Evolutionary conservation across 2,797 vertebrate species (phyloP).

Genomic region (Pseudocheirus occidentalis): DNA sequence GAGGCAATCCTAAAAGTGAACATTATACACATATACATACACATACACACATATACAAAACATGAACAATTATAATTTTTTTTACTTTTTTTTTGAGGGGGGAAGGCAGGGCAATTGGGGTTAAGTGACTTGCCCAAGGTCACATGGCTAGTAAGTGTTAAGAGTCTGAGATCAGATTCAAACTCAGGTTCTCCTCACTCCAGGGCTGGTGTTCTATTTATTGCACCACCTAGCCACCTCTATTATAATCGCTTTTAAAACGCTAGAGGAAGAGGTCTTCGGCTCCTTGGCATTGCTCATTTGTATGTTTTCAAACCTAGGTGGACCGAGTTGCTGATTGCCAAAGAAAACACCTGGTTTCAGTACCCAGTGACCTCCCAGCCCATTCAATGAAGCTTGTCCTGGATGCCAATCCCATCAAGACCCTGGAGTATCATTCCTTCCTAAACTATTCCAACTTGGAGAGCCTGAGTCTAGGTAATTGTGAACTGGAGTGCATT

Average conservation of each 20-base stretch:
- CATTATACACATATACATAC: too few relatives aligned
- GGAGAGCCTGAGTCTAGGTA: constrained; percentile 86
- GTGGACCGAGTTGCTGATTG: constrained; percentile 86
- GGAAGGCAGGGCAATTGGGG: too few relatives aligned
- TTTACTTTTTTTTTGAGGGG: too few relatives aligned
- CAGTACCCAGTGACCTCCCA: constrained; percentile 85
- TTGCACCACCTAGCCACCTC: too few relatives aligned
- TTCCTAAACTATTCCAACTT: constrained; percentile 87
- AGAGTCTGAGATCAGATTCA: too few relatives aligned
- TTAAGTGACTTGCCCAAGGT: too few relatives aligned
- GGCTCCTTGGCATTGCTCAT: constrained; percentile 19
- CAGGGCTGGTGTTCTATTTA: too few relatives aligned
- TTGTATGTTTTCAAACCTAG: constrained; percentile 81
- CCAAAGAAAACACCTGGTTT: constrained; percentile 82
- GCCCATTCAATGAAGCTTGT: constrained; percentile 85
- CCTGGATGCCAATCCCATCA: constrained; percentile 90
- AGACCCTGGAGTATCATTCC: constrained; percentile 85
- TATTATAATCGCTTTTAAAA: neutral
- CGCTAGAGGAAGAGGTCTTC: neutral
- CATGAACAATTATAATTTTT: neutral
- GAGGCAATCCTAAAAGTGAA: neutral
- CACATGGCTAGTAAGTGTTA: too few relatives aligned
- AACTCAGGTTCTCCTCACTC: too few relatives aligned
- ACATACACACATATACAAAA: too few relatives aligned
- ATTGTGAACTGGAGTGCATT: constrained; percentile 86